Evolutionary conservation across 2,113 vertebrate species (phyloP).

Genomic region (Peromyscus polionotus): DNA sequence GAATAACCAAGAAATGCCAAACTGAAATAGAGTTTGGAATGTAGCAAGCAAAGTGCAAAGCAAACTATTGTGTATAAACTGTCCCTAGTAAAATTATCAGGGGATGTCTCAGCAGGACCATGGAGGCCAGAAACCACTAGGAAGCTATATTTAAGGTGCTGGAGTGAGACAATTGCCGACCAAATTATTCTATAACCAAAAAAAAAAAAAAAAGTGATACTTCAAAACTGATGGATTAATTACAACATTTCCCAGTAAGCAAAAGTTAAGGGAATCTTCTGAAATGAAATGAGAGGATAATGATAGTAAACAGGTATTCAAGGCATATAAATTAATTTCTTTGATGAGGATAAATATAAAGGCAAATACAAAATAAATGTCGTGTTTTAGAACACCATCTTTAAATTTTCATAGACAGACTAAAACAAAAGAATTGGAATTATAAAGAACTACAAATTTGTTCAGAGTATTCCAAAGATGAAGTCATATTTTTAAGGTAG

Average conservation of each 20-base stretch:
- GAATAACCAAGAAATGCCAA: not conserved
- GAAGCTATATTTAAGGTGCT: not conserved
- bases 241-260: not conserved
- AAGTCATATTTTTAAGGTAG: not conserved
- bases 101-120: not conserved
- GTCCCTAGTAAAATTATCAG: not conserved
- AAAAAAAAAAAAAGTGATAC: not conserved
- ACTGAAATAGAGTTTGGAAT: not conserved
- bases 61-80: not conserved
- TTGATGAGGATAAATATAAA: not conserved
- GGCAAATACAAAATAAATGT: not conserved
- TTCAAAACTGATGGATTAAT: not conserved
- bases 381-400: not conserved
- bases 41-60: not conserved
- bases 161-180: not conserved
- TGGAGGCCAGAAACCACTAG: not conserved
- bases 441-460: not conserved
- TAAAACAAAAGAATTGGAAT: not conserved
- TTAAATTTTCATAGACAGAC: not conserved
- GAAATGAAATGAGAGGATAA: not conserved
- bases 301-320: not conserved
- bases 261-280: not conserved
- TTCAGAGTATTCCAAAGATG: not conserved
- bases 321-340: not conserved
- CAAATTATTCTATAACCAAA: not conserved